Conservation (phyloP, 2,113 vertebrate genomes). For the Bostrychus sinensis region DNA sequence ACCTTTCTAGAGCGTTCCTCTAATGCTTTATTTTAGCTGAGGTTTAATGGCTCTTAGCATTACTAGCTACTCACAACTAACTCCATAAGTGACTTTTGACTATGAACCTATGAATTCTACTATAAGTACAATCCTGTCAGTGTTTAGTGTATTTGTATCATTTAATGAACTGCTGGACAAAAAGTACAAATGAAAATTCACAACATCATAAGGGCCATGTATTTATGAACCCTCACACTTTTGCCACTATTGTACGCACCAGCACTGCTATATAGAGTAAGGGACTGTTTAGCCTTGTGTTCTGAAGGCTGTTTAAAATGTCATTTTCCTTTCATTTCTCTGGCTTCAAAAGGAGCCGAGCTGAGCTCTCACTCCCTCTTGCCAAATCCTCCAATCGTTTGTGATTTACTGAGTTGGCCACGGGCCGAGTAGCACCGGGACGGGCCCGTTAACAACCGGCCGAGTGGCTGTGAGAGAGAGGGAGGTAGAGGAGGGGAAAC, state of each 20-base stretch:
- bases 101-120: too few relatives aligned
- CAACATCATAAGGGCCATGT: too few relatives aligned
- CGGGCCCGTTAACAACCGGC: constrained; percentile 71
- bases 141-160: too few relatives aligned
- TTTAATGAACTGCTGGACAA: too few relatives aligned
- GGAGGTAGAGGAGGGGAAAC: constrained; percentile 27
- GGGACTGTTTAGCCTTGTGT: constrained; percentile 78
- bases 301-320: constrained; percentile 80
- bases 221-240: neutral
- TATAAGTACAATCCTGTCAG: too few relatives aligned
- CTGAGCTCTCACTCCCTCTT: constrained; percentile 80
- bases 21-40: too few relatives aligned
- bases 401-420: constrained; percentile 82
- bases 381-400: constrained; percentile 84
- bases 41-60: too few relatives aligned
- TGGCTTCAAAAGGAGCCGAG: constrained; percentile 75
- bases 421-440: constrained; percentile 75
- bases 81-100: too few relatives aligned
- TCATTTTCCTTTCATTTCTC: constrained; percentile 79
- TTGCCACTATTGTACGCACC: constrained; percentile 18
- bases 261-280: constrained; percentile 48
- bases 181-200: too few relatives aligned
- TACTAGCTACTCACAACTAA: too few relatives aligned
- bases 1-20: too few relatives aligned
- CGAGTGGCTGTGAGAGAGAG: constrained; percentile 30